Conservation (phyloP, 2,888 invertebrate genomes). For the Dilophus febrilis region DNA sequence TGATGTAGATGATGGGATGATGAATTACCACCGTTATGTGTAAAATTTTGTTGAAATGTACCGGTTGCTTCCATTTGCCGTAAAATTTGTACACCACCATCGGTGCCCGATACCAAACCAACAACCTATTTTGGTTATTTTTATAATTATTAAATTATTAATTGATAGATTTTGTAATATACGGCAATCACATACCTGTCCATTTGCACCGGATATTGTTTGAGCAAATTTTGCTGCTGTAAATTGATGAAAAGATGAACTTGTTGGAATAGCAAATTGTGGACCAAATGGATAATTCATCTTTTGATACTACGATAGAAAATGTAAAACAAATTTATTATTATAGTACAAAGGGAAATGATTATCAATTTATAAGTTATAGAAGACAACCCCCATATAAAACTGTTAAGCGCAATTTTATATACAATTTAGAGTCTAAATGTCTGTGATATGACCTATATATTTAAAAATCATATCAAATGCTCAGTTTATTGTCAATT, state of each 20-base stretch:
- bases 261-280: constrained; percentile 43
- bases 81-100: constrained; percentile 59
- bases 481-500: too few relatives aligned
- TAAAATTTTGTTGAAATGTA: constrained; percentile 17
- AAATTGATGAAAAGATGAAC: constrained; percentile 39
- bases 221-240: constrained; percentile 52
- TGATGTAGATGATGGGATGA: constrained; percentile 14
- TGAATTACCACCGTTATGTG: constrained; percentile 13
- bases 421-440: too few relatives aligned
- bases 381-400: too few relatives aligned
- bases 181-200: constrained; percentile 31
- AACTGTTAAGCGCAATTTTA: too few relatives aligned
- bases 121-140: constrained; percentile 34
- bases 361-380: too few relatives aligned
- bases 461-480: too few relatives aligned
- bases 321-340: constrained; percentile 1
- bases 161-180: neutral
- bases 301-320: constrained; percentile 14
- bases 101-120: constrained; percentile 48
- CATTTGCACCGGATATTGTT: constrained; percentile 45
- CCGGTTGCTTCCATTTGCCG: constrained; percentile 40
- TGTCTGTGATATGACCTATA: too few relatives aligned
- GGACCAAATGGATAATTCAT: constrained; percentile 65
- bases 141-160: neutral
- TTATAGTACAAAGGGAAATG: too few relatives aligned